Evolutionary conservation across 2,113 vertebrate species (phyloP).

Genomic region (Siphamia tubifer): DNA sequence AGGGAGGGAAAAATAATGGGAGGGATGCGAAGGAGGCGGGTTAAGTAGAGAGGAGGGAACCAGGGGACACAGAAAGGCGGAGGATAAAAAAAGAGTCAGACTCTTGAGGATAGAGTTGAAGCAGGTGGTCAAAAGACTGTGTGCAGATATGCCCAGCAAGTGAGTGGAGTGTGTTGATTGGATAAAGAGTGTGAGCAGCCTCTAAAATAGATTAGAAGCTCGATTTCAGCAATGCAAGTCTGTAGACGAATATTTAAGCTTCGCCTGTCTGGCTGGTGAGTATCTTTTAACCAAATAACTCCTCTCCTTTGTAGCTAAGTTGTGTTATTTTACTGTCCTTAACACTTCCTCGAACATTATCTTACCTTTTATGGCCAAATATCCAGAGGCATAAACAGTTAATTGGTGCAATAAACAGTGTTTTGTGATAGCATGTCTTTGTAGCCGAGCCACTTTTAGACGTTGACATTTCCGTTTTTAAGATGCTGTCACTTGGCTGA

Average conservation of each 20-base stretch:
- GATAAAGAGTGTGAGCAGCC: background rate
- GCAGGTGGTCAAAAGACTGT: slow-evolving; percentile 44
- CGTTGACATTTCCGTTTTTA: background rate
- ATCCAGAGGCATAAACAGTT: background rate
- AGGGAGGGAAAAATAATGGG: slow-evolving; percentile 23
- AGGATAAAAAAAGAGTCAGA: slow-evolving; percentile 34
- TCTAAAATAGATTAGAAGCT: slow-evolving; percentile 25
- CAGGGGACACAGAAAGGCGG: slow-evolving; percentile 11
- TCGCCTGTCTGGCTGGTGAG: slow-evolving; percentile 16
- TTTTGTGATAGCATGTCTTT: background rate
- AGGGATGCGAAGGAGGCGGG: slow-evolving; percentile 41
- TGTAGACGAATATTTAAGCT: slow-evolving; percentile 14
- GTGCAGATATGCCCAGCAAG: slow-evolving; percentile 12
- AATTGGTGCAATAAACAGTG: background rate
- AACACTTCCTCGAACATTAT: background rate
- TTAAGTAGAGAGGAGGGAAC: slow-evolving; percentile 37
- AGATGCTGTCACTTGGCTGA: background rate
- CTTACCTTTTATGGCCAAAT: background rate
- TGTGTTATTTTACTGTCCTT: background rate
- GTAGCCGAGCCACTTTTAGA: background rate
- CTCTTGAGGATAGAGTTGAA: slow-evolving; percentile 33
- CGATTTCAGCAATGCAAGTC: background rate
- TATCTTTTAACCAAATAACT: slow-evolving; percentile 12
- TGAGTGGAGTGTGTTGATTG: slow-evolving; percentile 6
- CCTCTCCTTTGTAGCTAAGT: background rate